Evolutionary conservation across 92 coral and sea anemone genomes (phyloP).

Genomic region (Siderastrea radians): DNA sequence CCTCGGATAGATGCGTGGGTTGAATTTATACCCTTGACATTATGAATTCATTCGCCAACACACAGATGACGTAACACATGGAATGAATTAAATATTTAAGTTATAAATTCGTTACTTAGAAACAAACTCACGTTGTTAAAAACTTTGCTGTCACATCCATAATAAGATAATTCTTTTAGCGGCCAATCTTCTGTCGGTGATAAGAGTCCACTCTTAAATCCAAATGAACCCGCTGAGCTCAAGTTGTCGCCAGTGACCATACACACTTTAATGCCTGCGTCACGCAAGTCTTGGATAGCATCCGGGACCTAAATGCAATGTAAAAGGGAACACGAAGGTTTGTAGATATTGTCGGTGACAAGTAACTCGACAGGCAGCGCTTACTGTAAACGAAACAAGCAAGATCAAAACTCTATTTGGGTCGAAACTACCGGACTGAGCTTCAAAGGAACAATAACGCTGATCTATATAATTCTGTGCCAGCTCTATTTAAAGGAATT

Average conservation of each 20-base stretch:
- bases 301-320: constrained; percentile 54
- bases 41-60: no score
- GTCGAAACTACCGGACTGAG: no score
- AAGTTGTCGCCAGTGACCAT: constrained; percentile 79
- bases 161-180: constrained; percentile 35
- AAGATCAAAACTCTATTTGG: no score
- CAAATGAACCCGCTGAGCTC: constrained; percentile 74
- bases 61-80: no score
- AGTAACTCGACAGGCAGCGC: no score
- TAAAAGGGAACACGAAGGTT: not conserved
- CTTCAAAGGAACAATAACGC: no score
- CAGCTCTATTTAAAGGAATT: not conserved
- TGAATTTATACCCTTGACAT: no score
- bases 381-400: no score
- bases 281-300: constrained; percentile 59
- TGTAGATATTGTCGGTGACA: not conserved
- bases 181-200: constrained; percentile 65
- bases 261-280: constrained; percentile 65
- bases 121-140: constrained; percentile 35
- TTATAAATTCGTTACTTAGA: no score
- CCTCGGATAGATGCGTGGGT: no score
- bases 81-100: no score
- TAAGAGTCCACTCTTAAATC: constrained; percentile 67
- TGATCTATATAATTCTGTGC: not conserved
- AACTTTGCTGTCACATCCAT: constrained; percentile 69